Evolutionary conservation across 2,113 vertebrate genomes (phyloP).

Genomic region (Micronycteris hirsuta): DNA sequence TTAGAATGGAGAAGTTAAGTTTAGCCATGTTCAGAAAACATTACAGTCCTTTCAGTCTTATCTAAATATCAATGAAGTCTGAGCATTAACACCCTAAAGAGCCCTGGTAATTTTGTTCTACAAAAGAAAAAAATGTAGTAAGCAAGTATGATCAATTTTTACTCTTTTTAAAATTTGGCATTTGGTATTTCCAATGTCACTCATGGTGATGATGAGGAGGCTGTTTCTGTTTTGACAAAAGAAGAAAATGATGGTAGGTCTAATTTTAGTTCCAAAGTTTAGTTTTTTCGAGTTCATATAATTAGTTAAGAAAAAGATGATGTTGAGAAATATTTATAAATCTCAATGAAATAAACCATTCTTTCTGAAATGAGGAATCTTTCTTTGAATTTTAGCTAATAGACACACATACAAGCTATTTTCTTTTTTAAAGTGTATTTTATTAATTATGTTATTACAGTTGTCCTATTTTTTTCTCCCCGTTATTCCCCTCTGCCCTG

Average conservation of each 20-base stretch:
- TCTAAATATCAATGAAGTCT: not conserved
- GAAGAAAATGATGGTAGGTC: constrained; percentile 72
- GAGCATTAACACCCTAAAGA: constrained; percentile 52
- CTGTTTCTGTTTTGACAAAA: constrained; percentile 76
- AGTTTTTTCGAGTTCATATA: constrained; percentile 70
- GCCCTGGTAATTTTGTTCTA: constrained; percentile 61
- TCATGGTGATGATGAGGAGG: constrained; percentile 67
- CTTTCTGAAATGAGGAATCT: constrained; percentile 47
- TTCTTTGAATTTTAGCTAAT: constrained; percentile 7
- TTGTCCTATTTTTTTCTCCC: too few species aligned
- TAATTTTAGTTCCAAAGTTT: constrained; percentile 79
- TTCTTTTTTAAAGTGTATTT: not conserved
- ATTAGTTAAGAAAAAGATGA: constrained; percentile 53
- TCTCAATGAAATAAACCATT: not conserved
- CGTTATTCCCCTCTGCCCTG: too few species aligned
- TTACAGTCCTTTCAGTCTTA: not conserved
- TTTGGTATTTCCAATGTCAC: constrained; percentile 74
- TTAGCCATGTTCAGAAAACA: not conserved
- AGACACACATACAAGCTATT: not conserved
- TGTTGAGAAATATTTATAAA: constrained; percentile 43
- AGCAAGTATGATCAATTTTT: constrained; percentile 75
- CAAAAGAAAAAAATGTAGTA: constrained; percentile 61
- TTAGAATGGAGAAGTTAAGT: not conserved
- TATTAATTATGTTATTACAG: too few species aligned
- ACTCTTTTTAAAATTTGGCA: constrained; percentile 69